Evolutionary conservation across 2,113 vertebrate genomes (phyloP), one percentile per base, ranked within the genome.

Genomic region (Anas platyrhynchos): DNA sequence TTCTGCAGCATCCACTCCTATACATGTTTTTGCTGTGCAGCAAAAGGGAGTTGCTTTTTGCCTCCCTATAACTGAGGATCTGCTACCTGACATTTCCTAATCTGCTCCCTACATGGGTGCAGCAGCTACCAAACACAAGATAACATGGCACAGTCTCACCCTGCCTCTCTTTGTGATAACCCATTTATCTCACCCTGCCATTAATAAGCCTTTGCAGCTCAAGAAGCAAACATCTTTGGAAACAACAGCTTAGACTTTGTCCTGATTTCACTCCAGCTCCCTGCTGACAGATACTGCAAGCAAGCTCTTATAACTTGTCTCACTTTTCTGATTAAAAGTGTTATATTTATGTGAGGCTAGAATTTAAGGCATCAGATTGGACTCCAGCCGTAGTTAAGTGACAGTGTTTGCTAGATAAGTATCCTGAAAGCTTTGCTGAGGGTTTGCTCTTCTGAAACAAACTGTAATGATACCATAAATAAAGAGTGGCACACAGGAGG

Each of bases 271-370:
- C 75, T 86, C 25, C 75, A 67, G 72, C 38, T 89, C 78, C 91
- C 85, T 83, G 63, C 89, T 95, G 89, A 83, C 92, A 88, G 88
- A 59, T 73, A 23, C 79, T 71, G 85, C 31, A 46, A 96, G 85
- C 68, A 71, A 77, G 82, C 72, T 89, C 85, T 89, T 86, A 80
- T 68, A 77, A 32, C 55, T 77, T 93, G 89, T 89, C 89, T 91
- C 75, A 56, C 65, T 93, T 93, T 93, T 71, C 91, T 93, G 85
- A 97, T 96, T 97, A 93, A 88, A 91, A 74, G 55, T 80, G 89
- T 93, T 96, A 91, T 96, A 88, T 94, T 94, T 69, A 80, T 74
- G 79, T 83, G 72, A 77, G 78, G 84, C 59, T 83, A 29, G 82
- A 83, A 90, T 96, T 96, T 90, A 93, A 91, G 61, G 55, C 75